Base-by-base conservation (phyloP, 1,140 invertebrate genomes). In the Drosophila melanica region DNA sequence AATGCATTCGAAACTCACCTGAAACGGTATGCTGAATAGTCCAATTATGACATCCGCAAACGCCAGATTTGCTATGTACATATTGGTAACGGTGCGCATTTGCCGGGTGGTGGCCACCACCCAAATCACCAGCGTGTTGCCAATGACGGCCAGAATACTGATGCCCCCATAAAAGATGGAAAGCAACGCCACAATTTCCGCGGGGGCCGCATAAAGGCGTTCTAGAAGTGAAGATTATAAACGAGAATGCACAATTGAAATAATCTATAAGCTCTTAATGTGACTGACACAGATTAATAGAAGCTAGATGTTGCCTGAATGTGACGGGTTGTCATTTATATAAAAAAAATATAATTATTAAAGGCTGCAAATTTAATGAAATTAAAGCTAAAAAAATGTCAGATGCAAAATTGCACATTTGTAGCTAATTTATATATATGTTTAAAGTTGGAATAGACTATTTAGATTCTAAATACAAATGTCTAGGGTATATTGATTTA, bases 51-150 rank as follows among this genome's bases (percentile, higher is more conserved):
- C 95, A 85, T 97, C 96, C 11, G 95, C 95, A 62, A 96, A 90
- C 4, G 96, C 96, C 68, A 97, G 92, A 92, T 97, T 96, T 1
- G 95, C 95, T 50, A 97, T 97, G 92, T 96, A 97, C 80, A 95
- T 96, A 90, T 97, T 97, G 18, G 96, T 97, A 59, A 97, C 96
- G 50, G 95, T 96, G 59, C 96, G 96, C 96, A 97, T 97, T 20
- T 94, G 92, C 10, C 94, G 91, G 6, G 95, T 95, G 0, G 95
- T 95, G 1, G 95, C 94, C 4, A 97, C 95, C 39, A 97, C 95
- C 94, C 95, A 96, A 81, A 97, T 96, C 8, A 97, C 96, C 6
- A 97, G 92, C 7, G 94, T 94, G 92, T 97, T 97, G 2, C 97
- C 96, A 5, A 96, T 93, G 5, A 97, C 95, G 1, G 96, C 95